These are phyloP conservation scores for Apocrypta bakeri DNA, from an alignment of 1,140 invertebrate species.

Conservation along the genomic window DNA sequence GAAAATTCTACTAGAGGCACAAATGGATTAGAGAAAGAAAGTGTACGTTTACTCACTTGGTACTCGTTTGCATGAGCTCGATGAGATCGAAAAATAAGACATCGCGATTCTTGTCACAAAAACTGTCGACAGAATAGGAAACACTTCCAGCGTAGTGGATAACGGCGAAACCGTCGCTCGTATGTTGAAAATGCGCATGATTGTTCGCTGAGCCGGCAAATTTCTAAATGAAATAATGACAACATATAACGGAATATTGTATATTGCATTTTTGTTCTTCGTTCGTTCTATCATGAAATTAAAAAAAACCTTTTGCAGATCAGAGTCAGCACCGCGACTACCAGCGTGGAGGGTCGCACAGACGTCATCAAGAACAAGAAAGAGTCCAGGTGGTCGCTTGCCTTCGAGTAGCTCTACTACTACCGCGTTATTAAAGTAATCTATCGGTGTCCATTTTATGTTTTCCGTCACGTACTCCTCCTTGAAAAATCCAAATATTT, in stretches of 20 bases:
- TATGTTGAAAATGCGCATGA: constrained; percentile 79
- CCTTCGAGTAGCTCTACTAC: constrained; percentile 83
- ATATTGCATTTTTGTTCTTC: too few relatives aligned
- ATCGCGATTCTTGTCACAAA: constrained; percentile 86
- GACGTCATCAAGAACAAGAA: constrained; percentile 83
- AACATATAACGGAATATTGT: neutral
- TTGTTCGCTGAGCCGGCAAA: constrained; percentile 73
- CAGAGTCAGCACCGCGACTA: constrained; percentile 79
- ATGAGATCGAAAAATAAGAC: constrained; percentile 84
- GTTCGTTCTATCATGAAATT: too few relatives aligned
- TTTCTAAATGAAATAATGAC: constrained; percentile 74
- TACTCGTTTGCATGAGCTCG: constrained; percentile 83
- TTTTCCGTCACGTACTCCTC: constrained; percentile 85
- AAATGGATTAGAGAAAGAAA: neutral
- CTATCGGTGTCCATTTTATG: constrained; percentile 84
- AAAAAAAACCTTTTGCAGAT: constrained; percentile 79
- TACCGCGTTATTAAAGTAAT: constrained; percentile 86
- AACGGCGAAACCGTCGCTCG: constrained; percentile 79
- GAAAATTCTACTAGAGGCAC: too few relatives aligned
- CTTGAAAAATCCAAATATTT: constrained; percentile 67
- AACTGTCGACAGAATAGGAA: constrained; percentile 82
- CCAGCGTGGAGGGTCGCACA: constrained; percentile 86
- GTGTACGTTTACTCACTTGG: constrained; percentile 75
- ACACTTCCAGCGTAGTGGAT: constrained; percentile 86
- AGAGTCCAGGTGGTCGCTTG: constrained; percentile 78